Percentiles rank a stretch among this genome's conserved stretches.
phyloP scores from a whole-genome alignment of 2,797 vertebrate genomes.

The Falco columbarius region DNA sequence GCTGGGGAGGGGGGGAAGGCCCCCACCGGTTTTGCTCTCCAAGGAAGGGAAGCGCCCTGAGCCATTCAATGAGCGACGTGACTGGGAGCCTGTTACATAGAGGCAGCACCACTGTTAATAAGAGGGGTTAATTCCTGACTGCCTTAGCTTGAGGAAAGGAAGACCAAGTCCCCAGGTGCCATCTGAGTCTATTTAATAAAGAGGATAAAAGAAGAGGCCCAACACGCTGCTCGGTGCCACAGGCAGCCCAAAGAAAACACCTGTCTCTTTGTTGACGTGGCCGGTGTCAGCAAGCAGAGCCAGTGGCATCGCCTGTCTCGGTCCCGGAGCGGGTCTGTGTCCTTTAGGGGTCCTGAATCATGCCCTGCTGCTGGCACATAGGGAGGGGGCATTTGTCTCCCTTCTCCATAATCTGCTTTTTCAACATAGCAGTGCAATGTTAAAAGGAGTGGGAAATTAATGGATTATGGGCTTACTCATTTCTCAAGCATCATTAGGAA shows the following conservation, averaged over 20 bases:
- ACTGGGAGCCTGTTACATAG: neutral
- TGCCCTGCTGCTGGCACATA: neutral
- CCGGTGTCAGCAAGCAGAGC: neutral
- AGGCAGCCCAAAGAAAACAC: neutral
- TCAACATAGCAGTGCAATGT: neutral
- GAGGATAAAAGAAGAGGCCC: neutral
- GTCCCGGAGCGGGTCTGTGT: neutral
- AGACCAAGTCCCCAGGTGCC: neutral
- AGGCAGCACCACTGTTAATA: neutral
- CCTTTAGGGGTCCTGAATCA: neutral
- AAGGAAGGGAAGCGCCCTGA: neutral
- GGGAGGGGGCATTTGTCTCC: neutral
- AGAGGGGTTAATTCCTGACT: neutral
- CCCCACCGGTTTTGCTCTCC: neutral
- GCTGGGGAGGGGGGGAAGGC: too few relatives aligned
- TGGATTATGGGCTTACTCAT: neutral
- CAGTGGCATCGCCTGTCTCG: neutral
- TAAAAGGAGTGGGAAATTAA: neutral
- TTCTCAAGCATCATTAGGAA: neutral
- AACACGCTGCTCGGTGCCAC: neutral
- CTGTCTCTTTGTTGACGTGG: neutral
- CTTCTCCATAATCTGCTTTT: neutral
- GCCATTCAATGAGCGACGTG: neutral
- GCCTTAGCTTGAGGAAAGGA: neutral
- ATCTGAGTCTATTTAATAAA: neutral